Percentiles rank a stretch among this genome's conserved stretches.
Evolutionary conservation across 2,888 invertebrate species (phyloP).

Genomic region (Smittia aterrima): DNA sequence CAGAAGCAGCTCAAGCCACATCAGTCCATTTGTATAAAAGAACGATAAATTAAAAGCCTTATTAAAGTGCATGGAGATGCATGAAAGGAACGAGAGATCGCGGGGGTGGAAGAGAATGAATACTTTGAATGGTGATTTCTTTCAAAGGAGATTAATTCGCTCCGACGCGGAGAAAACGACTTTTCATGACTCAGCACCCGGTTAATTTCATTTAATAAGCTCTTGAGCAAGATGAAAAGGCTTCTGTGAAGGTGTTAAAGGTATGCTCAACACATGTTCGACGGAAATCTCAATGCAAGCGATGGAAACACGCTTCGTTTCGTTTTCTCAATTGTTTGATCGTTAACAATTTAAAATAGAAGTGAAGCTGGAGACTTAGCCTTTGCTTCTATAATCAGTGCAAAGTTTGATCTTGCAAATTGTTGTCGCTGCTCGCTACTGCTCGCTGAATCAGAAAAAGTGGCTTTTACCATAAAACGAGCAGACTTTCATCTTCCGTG

Average conservation of each 20-base stretch:
- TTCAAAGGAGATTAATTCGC: conserved; percentile 1
- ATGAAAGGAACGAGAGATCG: no score
- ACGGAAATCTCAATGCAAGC: no score
- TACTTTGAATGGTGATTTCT: not conserved
- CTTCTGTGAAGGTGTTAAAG: conserved; percentile 20
- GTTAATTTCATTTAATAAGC: not conserved
- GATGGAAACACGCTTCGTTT: no score
- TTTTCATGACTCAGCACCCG: not conserved
- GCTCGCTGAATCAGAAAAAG: not conserved
- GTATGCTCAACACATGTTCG: conserved; percentile 20
- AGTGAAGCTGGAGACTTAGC: no score
- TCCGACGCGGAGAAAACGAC: not conserved
- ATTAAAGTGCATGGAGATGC: not conserved
- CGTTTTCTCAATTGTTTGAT: no score
- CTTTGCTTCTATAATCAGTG: no score
- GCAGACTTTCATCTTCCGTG: not conserved
- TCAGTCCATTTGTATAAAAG: no score
- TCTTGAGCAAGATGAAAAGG: not conserved
- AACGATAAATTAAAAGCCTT: not conserved
- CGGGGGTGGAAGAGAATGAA: not conserved
- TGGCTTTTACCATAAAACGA: conserved; percentile 7
- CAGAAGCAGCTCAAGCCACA: no score
- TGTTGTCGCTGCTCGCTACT: not conserved
- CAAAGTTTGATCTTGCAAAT: no score
- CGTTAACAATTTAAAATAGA: no score